Conservation (phyloP, 30 jellyfish, hydroid and myxozoan genomes). For the Aurelia sp. region DNA sequence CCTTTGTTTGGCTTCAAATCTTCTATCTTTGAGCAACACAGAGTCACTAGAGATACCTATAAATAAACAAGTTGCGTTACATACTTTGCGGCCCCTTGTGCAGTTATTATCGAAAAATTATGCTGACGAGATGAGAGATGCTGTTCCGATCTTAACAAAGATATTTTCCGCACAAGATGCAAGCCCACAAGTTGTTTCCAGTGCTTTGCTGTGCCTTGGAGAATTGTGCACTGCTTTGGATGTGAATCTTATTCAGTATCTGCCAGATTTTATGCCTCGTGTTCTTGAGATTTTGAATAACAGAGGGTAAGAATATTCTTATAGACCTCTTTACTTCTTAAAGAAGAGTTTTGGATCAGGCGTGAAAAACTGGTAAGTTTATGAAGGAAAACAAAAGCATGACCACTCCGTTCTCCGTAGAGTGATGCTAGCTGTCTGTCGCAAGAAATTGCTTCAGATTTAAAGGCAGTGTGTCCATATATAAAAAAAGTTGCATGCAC, state of each 20-base stretch:
- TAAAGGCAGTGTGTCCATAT: too few relatives aligned
- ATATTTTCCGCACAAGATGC: constrained; percentile 17
- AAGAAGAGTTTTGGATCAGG: too few relatives aligned
- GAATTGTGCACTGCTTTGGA: constrained; percentile 62
- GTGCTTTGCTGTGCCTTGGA: constrained; percentile 85
- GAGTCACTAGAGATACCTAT: constrained; percentile 51
- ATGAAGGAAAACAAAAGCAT: too few relatives aligned
- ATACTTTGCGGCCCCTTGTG: constrained; percentile 62
- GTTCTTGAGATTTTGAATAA: constrained; percentile 42
- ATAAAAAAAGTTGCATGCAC: too few relatives aligned
- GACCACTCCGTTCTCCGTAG: too few relatives aligned
- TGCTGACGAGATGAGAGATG: constrained; percentile 19
- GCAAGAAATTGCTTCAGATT: too few relatives aligned
- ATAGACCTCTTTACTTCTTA: too few relatives aligned
- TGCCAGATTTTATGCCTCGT: constrained; percentile 79
- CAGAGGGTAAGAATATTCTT: constrained; percentile 22
- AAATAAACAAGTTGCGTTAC: constrained; percentile 81
- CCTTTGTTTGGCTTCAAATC: constrained; percentile 14
- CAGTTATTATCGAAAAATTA: constrained; percentile 33
- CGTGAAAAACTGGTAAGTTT: too few relatives aligned
- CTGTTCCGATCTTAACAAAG: constrained; percentile 49
- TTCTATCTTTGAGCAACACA: constrained; percentile 15
- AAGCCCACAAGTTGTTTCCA: constrained; percentile 55
- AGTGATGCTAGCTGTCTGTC: too few relatives aligned
- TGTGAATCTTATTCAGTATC: constrained; percentile 62